A percentile compares a stretch with the other conserved stretches of the same genome.
Evolutionary conservation across 2,888 invertebrate genomes (phyloP).

Genomic region (Trichopria drosophilae): DNA sequence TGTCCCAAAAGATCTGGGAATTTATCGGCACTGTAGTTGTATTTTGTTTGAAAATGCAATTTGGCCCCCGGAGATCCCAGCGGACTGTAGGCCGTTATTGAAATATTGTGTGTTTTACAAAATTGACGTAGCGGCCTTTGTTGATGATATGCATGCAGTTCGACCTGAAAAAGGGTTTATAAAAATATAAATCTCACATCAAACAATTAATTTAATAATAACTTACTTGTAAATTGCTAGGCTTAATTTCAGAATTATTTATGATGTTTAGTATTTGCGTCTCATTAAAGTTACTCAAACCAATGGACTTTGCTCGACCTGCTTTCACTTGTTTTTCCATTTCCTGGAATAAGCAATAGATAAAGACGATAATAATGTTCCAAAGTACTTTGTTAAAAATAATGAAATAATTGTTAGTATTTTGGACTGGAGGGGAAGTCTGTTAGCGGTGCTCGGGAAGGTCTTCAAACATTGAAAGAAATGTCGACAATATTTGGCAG

Average conservation of each 20-base stretch:
- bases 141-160: slow-evolving; percentile 77
- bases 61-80: slow-evolving; percentile 71
- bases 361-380: no score
- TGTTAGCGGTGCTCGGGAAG: no score
- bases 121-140: slow-evolving; percentile 67
- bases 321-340: slow-evolving; percentile 71
- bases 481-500: no score
- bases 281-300: slow-evolving; percentile 78
- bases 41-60: slow-evolving; percentile 52
- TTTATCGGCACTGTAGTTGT: slow-evolving; percentile 46
- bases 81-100: slow-evolving; percentile 72
- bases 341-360: no score
- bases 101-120: slow-evolving; percentile 67
- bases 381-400: no score
- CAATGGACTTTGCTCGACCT: slow-evolving; percentile 71
- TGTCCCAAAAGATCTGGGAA: slow-evolving; percentile 67
- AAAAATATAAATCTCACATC: not conserved
- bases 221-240: slow-evolving; percentile 68
- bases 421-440: no score
- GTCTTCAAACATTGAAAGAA: no score
- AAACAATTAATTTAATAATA: slow-evolving; percentile 6
- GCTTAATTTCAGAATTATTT: slow-evolving; percentile 66
- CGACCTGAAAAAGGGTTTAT: slow-evolving; percentile 59
- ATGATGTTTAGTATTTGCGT: slow-evolving; percentile 69
- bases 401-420: no score